phyloP scores from a whole-genome alignment of 2,888 invertebrate genomes.

The Volucella bombylans region DNA sequence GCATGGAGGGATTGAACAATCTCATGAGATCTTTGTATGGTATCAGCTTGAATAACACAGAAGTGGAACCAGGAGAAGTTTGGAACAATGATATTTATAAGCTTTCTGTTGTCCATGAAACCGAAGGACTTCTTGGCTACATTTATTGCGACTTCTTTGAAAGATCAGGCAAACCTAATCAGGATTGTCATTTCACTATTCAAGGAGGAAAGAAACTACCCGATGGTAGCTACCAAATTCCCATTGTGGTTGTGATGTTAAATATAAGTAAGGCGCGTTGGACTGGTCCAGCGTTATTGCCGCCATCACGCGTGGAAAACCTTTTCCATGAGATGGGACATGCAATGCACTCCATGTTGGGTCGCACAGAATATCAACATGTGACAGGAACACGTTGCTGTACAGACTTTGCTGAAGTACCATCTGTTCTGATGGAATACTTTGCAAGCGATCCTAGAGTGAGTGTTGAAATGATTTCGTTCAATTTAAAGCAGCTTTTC shows the following conservation, averaged over 20 bases:
- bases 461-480: conserved; percentile 54
- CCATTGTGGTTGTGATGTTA: conserved; percentile 96
- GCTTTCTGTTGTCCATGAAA: conserved; percentile 92
- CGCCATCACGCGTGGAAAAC: conserved; percentile 94
- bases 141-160: conserved; percentile 99
- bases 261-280: conserved; percentile 91
- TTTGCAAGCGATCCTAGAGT: conserved; percentile 95
- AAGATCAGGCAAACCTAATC: conserved; percentile 94
- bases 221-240: conserved; percentile 93
- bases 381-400: conserved; percentile 98
- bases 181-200: conserved; percentile 99
- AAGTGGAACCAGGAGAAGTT: conserved; percentile 90
- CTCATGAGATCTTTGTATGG: conserved; percentile 93
- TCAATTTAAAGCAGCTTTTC: background rate
- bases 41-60: conserved; percentile 88
- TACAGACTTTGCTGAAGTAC: conserved; percentile 99
- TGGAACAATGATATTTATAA: conserved; percentile 96
- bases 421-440: conserved; percentile 99
- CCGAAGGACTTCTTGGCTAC: conserved; percentile 92
- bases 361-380: conserved; percentile 96
- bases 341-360: conserved; percentile 99
- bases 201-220: conserved; percentile 92
- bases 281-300: conserved; percentile 90
- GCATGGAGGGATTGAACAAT: conserved; percentile 98
- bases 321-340: conserved; percentile 99